These are phyloP conservation scores for Esox niger DNA, from an alignment of 2,113 vertebrate species.

Conservation along the genomic window DNA sequence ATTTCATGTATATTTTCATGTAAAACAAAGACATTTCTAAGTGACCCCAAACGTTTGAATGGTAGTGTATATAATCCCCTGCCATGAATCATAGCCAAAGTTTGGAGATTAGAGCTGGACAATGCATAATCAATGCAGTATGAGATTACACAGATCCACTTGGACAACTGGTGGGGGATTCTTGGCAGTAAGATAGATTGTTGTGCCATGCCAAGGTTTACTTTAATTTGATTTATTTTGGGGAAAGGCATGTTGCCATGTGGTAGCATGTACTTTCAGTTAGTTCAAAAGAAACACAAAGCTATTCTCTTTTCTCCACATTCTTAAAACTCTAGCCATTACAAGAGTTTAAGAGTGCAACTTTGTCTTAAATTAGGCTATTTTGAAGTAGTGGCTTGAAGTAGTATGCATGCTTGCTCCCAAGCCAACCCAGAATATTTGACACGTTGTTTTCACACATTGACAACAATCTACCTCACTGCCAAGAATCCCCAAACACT, in stretches of 20 bases:
- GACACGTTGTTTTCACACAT: background rate
- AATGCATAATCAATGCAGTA: background rate
- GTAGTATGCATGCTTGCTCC: background rate
- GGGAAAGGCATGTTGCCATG: constrained; percentile 14
- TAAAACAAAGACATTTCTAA: too few relatives aligned
- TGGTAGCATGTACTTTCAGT: background rate
- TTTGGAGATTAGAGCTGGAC: background rate
- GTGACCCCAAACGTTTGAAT: too few relatives aligned
- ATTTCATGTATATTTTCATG: too few relatives aligned
- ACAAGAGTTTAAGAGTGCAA: background rate
- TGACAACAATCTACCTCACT: too few relatives aligned
- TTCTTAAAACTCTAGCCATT: background rate
- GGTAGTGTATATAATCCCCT: background rate
- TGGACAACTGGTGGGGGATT: constrained; percentile 12
- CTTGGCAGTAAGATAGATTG: background rate
- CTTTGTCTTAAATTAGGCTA: background rate
- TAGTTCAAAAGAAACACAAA: constrained; percentile 1
- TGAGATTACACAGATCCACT: constrained; percentile 14
- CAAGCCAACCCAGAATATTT: background rate
- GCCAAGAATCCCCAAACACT: too few relatives aligned
- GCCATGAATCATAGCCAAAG: constrained; percentile 12
- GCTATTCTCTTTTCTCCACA: constrained; percentile 4
- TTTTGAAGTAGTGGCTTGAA: background rate
- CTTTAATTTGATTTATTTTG: background rate
- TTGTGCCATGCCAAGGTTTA: constrained; percentile 3